Base-by-base conservation (phyloP, 2,113 vertebrate genomes). In the Labeo catla region DNA sequence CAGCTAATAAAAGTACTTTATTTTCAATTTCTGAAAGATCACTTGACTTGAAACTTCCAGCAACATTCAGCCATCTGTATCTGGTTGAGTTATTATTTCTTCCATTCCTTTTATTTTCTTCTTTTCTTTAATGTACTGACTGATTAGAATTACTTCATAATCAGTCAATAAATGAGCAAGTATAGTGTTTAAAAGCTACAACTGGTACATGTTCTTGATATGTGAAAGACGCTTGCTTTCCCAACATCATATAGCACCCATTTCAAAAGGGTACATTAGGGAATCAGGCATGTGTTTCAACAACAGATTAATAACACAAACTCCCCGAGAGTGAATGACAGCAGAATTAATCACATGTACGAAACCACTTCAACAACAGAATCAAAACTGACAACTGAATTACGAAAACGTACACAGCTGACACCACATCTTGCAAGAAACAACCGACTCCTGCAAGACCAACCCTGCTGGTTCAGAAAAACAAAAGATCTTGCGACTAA, bases 291-390 rank as follows among this genome's bases (percentile, higher is more conserved):
- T 9, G 39, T 16, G 4, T 76, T 16, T 66, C 39, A 47, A 66
- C 19, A 39, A 28, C 9, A 63, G 57, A 63, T 81, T 39, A 23
- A 81, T 45, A 12, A 54, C 52, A 59, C 54, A 49, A 65, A 45
- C 59, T 49, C 59, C 8, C 43, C 5, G 19, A 81, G 43, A 43
- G 2, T 47, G 21, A 81, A 10, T 4, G 57, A 81, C 57, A 81
- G 79, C 57, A 28, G 59, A 81, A 81, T 81, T 63, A 81, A 66
- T 81, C 59, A 34, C 79, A 28, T 28, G 61, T 4, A 23, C 28
- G 7, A 81, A 81, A 65, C 61, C 2, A 34, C 21, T 61, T 57
- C 28, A 28, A n/a, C 78, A 8, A 45, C 57, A 39, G 10, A 8
- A 28, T 47, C 12, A 8, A 11, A 76, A 76, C 21, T 34, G 74